Evolutionary conservation across 1,140 invertebrate species (phyloP).

Genomic region (Globodera rostochiensis): DNA sequence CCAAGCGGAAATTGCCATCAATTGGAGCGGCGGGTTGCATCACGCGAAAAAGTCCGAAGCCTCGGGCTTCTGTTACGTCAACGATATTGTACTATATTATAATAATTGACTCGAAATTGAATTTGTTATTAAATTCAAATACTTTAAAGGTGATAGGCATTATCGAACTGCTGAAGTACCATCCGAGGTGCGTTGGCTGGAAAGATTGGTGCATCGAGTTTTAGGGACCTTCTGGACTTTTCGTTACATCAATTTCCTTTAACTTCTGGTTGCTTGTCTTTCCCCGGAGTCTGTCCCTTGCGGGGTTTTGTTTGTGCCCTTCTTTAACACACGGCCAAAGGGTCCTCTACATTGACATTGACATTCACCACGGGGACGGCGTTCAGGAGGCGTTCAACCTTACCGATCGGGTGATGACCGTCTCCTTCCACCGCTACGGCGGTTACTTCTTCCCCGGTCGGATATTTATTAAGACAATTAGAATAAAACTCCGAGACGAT

Average conservation of each 20-base stretch:
- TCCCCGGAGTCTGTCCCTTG: not conserved
- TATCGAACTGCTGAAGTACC: constrained; percentile 81
- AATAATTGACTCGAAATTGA: constrained; percentile 61
- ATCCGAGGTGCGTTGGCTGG: constrained; percentile 36
- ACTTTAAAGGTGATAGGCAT: constrained; percentile 81
- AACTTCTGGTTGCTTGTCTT: too few species aligned
- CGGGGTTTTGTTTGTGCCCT: constrained; percentile 1
- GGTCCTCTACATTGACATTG: constrained; percentile 97
- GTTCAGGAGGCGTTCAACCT: constrained; percentile 99
- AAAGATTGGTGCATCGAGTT: too few species aligned
- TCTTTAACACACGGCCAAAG: constrained; percentile 73
- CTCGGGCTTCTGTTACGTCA: constrained; percentile 94
- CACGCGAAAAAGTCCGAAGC: constrained; percentile 99
- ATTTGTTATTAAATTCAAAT: not conserved
- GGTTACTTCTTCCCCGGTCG: constrained; percentile 88
- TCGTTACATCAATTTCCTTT: too few species aligned
- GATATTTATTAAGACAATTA: too few species aligned
- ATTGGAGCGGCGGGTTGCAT: constrained; percentile 98
- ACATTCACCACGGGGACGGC: constrained; percentile 98
- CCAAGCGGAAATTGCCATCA: constrained; percentile 90
- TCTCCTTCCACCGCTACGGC: constrained; percentile 98
- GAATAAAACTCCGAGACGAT: not conserved
- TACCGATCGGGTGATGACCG: constrained; percentile 97
- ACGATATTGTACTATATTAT: constrained; percentile 84
- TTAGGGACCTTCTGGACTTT: not conserved